Evolutionary conservation across 2,888 invertebrate species (phyloP).

Genomic region (Mythimna impura): DNA sequence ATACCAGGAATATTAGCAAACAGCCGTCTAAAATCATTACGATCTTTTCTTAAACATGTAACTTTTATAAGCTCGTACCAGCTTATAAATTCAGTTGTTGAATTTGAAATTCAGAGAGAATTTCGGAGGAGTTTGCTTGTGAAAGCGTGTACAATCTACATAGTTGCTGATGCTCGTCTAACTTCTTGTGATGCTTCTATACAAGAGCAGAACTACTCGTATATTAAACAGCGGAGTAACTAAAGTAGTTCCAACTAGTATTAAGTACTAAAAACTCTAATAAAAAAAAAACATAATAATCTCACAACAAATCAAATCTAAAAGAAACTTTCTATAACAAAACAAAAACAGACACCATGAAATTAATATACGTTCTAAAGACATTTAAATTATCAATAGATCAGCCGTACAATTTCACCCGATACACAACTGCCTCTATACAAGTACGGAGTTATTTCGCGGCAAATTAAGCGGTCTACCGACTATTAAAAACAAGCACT

Average conservation of each 20-base stretch:
- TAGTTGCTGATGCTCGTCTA: conserved; percentile 44
- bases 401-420: conserved; percentile 48
- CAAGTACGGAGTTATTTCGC: conserved; percentile 59
- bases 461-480: conserved; percentile 67
- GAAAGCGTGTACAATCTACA: conserved; percentile 45
- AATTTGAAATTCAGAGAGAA: conserved; percentile 55
- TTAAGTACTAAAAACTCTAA: background rate
- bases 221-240: conserved; percentile 3
- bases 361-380: conserved; percentile 39
- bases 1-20: conserved; percentile 7
- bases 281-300: background rate
- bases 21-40: conserved; percentile 36
- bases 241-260: conserved; percentile 16
- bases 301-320: conserved; percentile 7
- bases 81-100: conserved; percentile 51
- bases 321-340: conserved; percentile 34
- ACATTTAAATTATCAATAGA: conserved; percentile 49
- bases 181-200: conserved; percentile 38
- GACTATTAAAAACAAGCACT: conserved; percentile 64
- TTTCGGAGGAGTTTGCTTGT: conserved; percentile 51
- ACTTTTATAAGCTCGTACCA: conserved; percentile 48
- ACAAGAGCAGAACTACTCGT: conserved; percentile 18
- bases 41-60: conserved; percentile 30
- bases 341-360: conserved; percentile 19
- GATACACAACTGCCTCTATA: conserved; percentile 24